Evolutionary conservation across 2,797 vertebrate species (phyloP).

Genomic region (Alauda arvensis): DNA sequence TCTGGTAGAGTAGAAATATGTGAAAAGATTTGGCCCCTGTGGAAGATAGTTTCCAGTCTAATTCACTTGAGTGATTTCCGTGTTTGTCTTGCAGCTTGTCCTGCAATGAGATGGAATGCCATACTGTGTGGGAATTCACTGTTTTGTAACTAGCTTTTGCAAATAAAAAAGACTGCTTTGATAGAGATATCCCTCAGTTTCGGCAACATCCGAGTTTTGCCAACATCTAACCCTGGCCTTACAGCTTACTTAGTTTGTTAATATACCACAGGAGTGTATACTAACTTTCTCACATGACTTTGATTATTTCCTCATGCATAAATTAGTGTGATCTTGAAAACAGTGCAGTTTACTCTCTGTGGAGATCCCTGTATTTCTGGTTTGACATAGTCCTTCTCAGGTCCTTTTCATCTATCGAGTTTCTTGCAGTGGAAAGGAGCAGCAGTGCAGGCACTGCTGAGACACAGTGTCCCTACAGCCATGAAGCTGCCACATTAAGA

Average conservation of each 20-base stretch:
- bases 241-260: neutral
- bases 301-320: neutral
- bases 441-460: neutral
- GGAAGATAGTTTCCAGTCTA: constrained; percentile 41
- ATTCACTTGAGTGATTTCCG: neutral
- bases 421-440: neutral
- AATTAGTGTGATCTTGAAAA: neutral
- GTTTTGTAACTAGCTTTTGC: neutral
- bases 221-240: neutral
- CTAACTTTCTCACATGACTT: neutral
- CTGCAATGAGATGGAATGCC: constrained; percentile 8
- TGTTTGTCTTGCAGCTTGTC: constrained; percentile 41
- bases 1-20: neutral
- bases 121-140: neutral
- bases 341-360: neutral
- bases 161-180: neutral
- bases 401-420: neutral
- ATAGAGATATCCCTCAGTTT: neutral
- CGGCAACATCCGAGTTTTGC: neutral
- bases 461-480: neutral
- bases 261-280: neutral
- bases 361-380: neutral
- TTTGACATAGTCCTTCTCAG: neutral
- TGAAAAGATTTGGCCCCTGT: neutral
- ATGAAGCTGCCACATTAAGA: neutral